A percentile compares a stretch with the other conserved stretches of the same genome.
Evolutionary conservation across 2,888 invertebrate species (phyloP).

Genomic region (Lepidocyrtoides sp.): DNA sequence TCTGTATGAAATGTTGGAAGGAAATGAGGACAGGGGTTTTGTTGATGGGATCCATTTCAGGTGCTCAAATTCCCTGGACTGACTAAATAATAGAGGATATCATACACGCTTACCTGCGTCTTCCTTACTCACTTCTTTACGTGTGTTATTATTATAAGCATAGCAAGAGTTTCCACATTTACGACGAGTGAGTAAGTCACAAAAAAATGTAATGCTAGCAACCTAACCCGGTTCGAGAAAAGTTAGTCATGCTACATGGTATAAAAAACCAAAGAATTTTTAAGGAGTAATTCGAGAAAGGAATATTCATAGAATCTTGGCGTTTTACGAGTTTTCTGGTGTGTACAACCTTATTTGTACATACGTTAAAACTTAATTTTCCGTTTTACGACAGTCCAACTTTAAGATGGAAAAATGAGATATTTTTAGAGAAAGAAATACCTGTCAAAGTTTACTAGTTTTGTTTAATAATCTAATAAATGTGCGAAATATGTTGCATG

Average conservation of each 20-base stretch:
- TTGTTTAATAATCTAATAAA: constrained; percentile 31
- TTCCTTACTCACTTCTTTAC: not conserved
- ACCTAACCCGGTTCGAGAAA: not conserved
- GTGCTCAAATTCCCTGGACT: constrained; percentile 73
- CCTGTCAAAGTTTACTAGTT: not conserved
- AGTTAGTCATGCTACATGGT: not conserved
- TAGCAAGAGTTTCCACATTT: constrained; percentile 6
- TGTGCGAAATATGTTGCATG: constrained; percentile 42
- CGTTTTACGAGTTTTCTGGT: constrained; percentile 3
- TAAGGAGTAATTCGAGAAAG: not conserved
- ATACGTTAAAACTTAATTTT: not conserved
- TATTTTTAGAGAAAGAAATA: not conserved
- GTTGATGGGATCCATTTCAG: constrained; percentile 76
- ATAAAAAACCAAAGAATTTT: not conserved
- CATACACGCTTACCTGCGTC: constrained; percentile 11
- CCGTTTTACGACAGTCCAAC: constrained; percentile 1
- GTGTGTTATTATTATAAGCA: too few relatives aligned
- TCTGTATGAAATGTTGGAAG: not conserved
- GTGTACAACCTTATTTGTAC: constrained; percentile 31
- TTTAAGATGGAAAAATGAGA: constrained; percentile 2
- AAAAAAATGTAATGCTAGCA: not conserved
- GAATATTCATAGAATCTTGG: constrained; percentile 15
- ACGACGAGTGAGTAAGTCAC: constrained; percentile 8
- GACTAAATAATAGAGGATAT: constrained; percentile 60
- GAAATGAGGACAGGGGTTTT: constrained; percentile 47